Base-by-base conservation (phyloP, 2,113 vertebrate species). In the Mirza zaza region DNA sequence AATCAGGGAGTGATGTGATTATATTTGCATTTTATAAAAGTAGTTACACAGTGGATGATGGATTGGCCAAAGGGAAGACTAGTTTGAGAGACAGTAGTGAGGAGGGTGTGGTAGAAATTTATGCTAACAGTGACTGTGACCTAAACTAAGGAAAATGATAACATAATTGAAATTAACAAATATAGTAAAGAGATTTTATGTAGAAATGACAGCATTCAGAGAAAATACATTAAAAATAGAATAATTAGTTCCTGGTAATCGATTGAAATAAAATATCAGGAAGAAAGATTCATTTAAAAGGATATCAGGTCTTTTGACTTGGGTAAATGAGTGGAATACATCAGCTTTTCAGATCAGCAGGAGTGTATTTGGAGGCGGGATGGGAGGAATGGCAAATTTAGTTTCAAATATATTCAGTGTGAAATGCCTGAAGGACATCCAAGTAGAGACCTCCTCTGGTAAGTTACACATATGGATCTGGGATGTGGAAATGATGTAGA, bases 161-260 rank as follows among this genome's bases (percentile, higher is more conserved):
- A 4, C n/a, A 39, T 21, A 94, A 73, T 17, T 39, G 17, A 75
- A 82, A 76, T 34, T 20, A 94, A 73, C 50, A 81, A 42, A 61
- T 52, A 50, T 36, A n/a, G 59, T 82, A 68, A 94, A 61, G 21
- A 86, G 36, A 87, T 52, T n/a, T 82, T 68, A 96, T 81, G 86
- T 42, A 87, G 8, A 91, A 96, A 70, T 67, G 6, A 67, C 8
- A 68, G 42, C 52, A 50, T 87, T 68, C 82, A 61, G 17, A 76
- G 67, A 76, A 67, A 94, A 91, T 76, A 82, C 6, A 50, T 39
- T 75, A 59, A 81, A 70, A 90, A 79, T 55, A 94, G 15, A 86
- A 67, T 73, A 48, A 59, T 21, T 67, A 57, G 45, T 57, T 73
- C 57, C 67, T 86, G 76, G 7, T 42, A 80, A 59, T 93, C 55